phyloP scores from a whole-genome alignment of 1,140 invertebrate species.

The Nomia melanderi region DNA sequence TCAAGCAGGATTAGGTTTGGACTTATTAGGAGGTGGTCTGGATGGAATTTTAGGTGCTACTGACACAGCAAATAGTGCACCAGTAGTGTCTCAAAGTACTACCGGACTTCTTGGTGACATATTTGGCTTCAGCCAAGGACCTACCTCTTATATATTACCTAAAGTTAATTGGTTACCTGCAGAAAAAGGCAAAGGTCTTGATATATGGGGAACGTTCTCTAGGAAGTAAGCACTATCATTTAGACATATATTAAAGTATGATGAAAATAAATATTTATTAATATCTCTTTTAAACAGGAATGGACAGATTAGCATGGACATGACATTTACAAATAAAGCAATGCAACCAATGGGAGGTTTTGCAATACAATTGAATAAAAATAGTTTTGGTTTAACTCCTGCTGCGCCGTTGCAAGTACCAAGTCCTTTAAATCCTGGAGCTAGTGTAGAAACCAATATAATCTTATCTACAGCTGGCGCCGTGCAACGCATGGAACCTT shows the following conservation, averaged over 20 bases:
- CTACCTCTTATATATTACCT: constrained; percentile 87
- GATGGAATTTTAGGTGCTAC: constrained; percentile 73
- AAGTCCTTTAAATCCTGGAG: constrained; percentile 91
- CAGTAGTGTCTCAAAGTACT: constrained; percentile 80
- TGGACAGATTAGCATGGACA: constrained; percentile 96
- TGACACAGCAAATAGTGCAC: constrained; percentile 74
- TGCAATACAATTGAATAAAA: constrained; percentile 99
- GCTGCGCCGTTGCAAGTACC: constrained; percentile 89
- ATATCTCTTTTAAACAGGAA: constrained; percentile 80
- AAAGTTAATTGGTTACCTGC: constrained; percentile 96
- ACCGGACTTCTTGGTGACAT: constrained; percentile 93
- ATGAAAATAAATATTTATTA: neutral
- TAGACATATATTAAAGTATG: neutral
- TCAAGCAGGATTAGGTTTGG: constrained; percentile 87
- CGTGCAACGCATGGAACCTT: constrained; percentile 97
- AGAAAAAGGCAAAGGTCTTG: constrained; percentile 98
- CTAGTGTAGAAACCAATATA: constrained; percentile 89
- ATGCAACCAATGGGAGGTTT: constrained; percentile 98
- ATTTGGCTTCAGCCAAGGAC: constrained; percentile 89
- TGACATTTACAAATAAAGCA: constrained; percentile 98
- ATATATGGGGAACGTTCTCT: constrained; percentile 97
- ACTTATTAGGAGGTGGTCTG: constrained; percentile 86
- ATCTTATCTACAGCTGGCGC: constrained; percentile 92
- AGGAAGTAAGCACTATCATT: constrained; percentile 82
- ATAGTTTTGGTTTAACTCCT: constrained; percentile 97